Evolutionary conservation across 2,113 vertebrate genomes (phyloP), one percentile per base, ranked within the genome.

Genomic region (Leptobrachium ailaonicum): DNA sequence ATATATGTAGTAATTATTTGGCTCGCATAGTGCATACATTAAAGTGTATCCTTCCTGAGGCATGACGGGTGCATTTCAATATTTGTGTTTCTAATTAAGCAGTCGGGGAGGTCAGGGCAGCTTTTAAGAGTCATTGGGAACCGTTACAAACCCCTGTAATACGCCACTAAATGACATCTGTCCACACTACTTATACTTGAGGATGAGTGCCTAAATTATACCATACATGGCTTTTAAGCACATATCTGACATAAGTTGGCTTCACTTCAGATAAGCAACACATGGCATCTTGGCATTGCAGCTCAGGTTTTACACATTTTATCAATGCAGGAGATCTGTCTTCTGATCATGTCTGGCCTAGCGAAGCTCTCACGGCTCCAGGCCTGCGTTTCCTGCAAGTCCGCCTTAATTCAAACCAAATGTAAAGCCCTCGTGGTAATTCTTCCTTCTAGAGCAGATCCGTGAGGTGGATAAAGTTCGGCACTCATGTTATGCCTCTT

Each of bases 391-490:
- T 81, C 72, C 71, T 41, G 63, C 43, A 81, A 69, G 72, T 12
- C 54, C 79, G 68, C 4, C 32, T 81, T 81, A 81, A 81, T 81
- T 62, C 13, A 63, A 81, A 81, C 63, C 79, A 81, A 81, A 81
- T 81, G 79, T 81, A 44, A 42, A 81, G 40, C n/a, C 77, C 71
- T 68, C 53, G 62, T 75, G 71, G 79, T 75, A 60, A 62, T 62
- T 81, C 32, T 69, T 81, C 41, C 66, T 75, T 81, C 79, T 58
- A 50, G 62, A 75, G 79, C 66, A 62, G 72, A 81, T 69, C 79
- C 54, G 43, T 68, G 72, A 81, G 53, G 53, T 69, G 64, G 67
- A 67, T 81, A 60, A 56, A 68, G 79, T 81, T 50, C 72, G 43
- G 72, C 72, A 66, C 72, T 81, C 64, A 62, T 69, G 72, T 81